Evolutionary conservation across 2,797 vertebrate species (phyloP).

Genomic region (Chanos chanos): DNA sequence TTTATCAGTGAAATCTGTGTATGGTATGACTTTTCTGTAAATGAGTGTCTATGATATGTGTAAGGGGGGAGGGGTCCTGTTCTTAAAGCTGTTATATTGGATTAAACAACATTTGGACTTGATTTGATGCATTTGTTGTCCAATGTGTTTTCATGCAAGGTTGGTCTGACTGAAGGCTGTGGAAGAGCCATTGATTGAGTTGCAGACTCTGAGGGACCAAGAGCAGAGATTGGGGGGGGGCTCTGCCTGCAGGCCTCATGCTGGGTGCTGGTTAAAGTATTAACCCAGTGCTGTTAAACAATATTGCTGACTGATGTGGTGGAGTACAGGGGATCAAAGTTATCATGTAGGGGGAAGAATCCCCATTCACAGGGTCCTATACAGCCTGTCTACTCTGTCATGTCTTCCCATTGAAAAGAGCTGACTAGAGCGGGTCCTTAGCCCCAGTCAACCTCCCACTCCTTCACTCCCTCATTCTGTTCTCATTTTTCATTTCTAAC

Average conservation of each 20-base stretch:
- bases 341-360: slow-evolving; percentile 75
- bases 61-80: no score
- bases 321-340: slow-evolving; percentile 78
- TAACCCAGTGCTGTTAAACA: slow-evolving; percentile 73
- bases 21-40: no score
- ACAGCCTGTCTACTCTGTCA: slow-evolving; percentile 73
- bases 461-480: slow-evolving; percentile 58
- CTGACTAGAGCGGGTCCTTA: slow-evolving; percentile 58
- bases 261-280: slow-evolving; percentile 67
- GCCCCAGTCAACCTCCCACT: slow-evolving; percentile 69
- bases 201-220: slow-evolving; percentile 27
- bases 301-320: slow-evolving; percentile 79
- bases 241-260: slow-evolving; percentile 31
- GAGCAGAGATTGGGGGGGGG: background rate
- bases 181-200: slow-evolving; percentile 47
- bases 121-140: background rate
- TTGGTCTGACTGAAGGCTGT: slow-evolving; percentile 21
- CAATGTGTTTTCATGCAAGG: background rate
- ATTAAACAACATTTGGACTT: no score
- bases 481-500: slow-evolving; percentile 57
- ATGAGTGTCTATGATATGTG: no score
- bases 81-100: no score
- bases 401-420: slow-evolving; percentile 61
- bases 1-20: no score
- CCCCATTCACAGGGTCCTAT: slow-evolving; percentile 59